Base-by-base conservation (phyloP, 2,797 vertebrate genomes). In the Phataginus tricuspis region DNA sequence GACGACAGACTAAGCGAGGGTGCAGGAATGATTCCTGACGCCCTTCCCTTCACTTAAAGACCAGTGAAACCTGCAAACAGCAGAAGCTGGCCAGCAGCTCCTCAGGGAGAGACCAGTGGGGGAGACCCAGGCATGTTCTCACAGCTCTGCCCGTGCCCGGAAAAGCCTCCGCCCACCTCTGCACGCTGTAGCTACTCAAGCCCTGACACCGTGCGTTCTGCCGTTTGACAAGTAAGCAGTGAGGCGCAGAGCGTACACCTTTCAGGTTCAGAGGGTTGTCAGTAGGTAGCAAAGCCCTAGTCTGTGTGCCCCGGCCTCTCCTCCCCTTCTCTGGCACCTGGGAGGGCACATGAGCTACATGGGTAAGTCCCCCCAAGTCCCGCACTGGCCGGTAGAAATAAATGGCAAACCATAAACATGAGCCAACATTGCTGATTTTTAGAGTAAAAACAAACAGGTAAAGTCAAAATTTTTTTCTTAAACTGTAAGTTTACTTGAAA, bases 71-170 rank as follows among this genome's bases (percentile, higher is more conserved):
- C 0, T 4, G 39, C 71, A 27, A 7, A 13, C 8, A 4, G 1
- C 42, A 53, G 51, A 29, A 5, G 31, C 4, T 7, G 18, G 25
- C 16, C 34, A 0, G 2, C 8, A 1, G 31, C 92, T 34, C 39
- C n/a, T 42, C 0, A 0, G 42, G 12, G 31, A 19, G 14, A 0
- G 1, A 45, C 31, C 72, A 29, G 2, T 0, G 1, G n/a, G 45
- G 39, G 59, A 13, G 39, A 19, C 75, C 0, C 2, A 25, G 57
- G 57, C 27, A 29, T 0, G 0, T 27, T 18, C 74, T 39, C 31
- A 2, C 0, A 0, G 10, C n/a, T 29, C 42, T 29, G 68, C 25
- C 3, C 4, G 2, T 4, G 31, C 29, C 86, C 0, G 1, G 19
- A 91, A 39, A 29, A 29, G 55, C 69, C 31, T 25, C 64, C 0